Evolutionary conservation across 23 tunicate genomes (phyloP), one percentile per base, ranked within the genome.

Genomic region (Ascidia mentula): DNA sequence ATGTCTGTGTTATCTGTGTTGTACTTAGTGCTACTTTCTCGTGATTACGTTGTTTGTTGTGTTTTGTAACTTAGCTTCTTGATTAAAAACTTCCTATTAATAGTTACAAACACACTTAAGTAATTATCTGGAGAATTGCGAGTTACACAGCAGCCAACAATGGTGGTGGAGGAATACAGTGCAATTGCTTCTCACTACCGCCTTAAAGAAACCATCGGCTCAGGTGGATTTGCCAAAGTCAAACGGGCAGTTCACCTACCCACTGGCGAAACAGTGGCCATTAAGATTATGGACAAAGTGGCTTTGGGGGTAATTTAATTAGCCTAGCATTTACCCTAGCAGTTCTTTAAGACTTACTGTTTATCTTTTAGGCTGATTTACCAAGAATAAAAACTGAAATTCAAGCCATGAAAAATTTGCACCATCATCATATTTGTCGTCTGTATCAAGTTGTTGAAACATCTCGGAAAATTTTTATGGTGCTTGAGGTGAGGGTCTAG

Each of bases 221-320:
- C 97, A 0, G 99, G 99, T 37, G 99, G 99, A 28, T 96, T 96
- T 84, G 99, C 94, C 32, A 96, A 91, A 91, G 99, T 96, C 0
- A 96, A 91, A 70, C 72, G 99, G 32, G 99, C 99, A 4, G 76
- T 96, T 28, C 99, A 96, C 73, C 78, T 91, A 18, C 90, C 99
- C n/a, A 96, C 99, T 40, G 96, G 97, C 6, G 99, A 96, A 78
- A 81, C 82, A 13, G 99, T 96, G 0, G 99, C 99, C 4, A 87
- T 96, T 32, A 96, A 96, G 69, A 92, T 96, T 18, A 86, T 89
- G 96, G 88, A 88, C 72, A 93, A 93, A 75, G 89, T 46, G 76
- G 87, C 92, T 18, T 61, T 93, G 18, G 98, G 98, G 72, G 97
- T 91, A 60, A 81, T 79, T n/a, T n/a, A n/a, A n/a, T n/a, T n/a